These are phyloP conservation scores for Archips crataeganus DNA, from an alignment of 2,888 invertebrate species.

Conservation along the genomic window DNA sequence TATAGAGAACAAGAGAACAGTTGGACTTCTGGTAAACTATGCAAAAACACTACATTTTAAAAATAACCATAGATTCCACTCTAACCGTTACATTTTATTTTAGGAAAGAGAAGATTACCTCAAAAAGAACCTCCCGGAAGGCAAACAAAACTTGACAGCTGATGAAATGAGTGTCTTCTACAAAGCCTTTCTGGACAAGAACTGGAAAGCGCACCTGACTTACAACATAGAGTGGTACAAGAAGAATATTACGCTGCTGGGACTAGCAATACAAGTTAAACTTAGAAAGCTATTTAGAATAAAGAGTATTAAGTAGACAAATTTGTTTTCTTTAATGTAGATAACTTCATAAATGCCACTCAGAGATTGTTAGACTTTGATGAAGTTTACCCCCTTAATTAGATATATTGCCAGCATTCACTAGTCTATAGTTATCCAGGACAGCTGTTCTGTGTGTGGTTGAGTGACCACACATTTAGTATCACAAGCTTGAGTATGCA, in stretches of 20 bases:
- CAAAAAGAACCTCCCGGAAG: slow-evolving; percentile 73
- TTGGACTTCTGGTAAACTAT: not conserved
- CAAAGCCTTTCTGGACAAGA: slow-evolving; percentile 93
- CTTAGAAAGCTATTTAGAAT: slow-evolving; percentile 70
- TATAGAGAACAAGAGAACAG: too few relatives aligned
- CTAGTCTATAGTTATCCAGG: too few relatives aligned
- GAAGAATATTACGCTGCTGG: slow-evolving; percentile 89
- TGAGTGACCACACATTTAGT: too few relatives aligned
- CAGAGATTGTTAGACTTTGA: too few relatives aligned
- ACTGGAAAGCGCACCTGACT: slow-evolving; percentile 90
- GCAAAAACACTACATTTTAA: not conserved
- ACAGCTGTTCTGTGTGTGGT: too few relatives aligned
- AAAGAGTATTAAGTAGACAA: slow-evolving; percentile 54
- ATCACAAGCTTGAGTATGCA: too few relatives aligned
- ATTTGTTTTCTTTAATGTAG: slow-evolving; percentile 25
- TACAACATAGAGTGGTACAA: slow-evolving; percentile 95
- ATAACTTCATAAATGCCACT: not conserved
- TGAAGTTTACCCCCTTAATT: too few relatives aligned
- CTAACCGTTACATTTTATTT: slow-evolving; percentile 47
- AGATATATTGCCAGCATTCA: too few relatives aligned
- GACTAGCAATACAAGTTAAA: slow-evolving; percentile 87
- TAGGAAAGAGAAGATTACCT: slow-evolving; percentile 87
- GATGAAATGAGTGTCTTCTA: slow-evolving; percentile 96
- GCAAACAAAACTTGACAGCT: slow-evolving; percentile 87
- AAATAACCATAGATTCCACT: not conserved